Evolutionary conservation across 1,140 invertebrate species (phyloP), one percentile per base, ranked within the genome.

Genomic region (Rhyacophila brunnea): DNA sequence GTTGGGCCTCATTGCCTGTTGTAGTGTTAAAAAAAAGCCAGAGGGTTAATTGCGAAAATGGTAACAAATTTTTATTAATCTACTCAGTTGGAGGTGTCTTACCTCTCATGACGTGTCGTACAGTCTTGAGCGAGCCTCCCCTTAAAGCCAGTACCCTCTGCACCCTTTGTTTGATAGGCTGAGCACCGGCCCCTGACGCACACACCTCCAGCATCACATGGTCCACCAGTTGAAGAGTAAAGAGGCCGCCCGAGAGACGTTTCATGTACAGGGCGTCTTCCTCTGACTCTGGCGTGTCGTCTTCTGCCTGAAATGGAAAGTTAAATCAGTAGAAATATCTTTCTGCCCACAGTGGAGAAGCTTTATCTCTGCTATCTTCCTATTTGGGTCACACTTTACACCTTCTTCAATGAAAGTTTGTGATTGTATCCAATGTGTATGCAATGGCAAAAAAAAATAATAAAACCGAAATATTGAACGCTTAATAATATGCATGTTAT

Each of bases 151-250:
- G 75, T 66, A 96, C 94, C 68, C 95, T 87, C 43, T 90, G 84
- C 1, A 97, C 91, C 61, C 93, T 78, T 70, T 95, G 91, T 73
- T 96, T 96, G 1, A 96, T 87, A 4, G 85, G 81, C 1, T 86
- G 72, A 34, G 87, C 83, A 1, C 87, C 85, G 20, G 84, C 82
- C n/a, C 86, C 85, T 11, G 89, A 87, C 5, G 89, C 87, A 69
- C 93, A 96, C 19, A 80, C 77, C 78, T 98, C 95, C 46, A 98
- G 76, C 71, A 99, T 90, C 60, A 99, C 92, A 71, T 96, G 95
- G 77, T 98, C 95, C 38, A 99, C 87, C 44, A 97, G 80, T 78
- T 99, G 96, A 34, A 99, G 80, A 0, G 95, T 96, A 71, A 98
- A 99, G 9, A 99, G 78, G 0, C 97, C 97, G 1, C 90, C 90